phyloP scores from a whole-genome alignment of 2,113 vertebrate genomes.

The Halichoeres trimaculatus region DNA sequence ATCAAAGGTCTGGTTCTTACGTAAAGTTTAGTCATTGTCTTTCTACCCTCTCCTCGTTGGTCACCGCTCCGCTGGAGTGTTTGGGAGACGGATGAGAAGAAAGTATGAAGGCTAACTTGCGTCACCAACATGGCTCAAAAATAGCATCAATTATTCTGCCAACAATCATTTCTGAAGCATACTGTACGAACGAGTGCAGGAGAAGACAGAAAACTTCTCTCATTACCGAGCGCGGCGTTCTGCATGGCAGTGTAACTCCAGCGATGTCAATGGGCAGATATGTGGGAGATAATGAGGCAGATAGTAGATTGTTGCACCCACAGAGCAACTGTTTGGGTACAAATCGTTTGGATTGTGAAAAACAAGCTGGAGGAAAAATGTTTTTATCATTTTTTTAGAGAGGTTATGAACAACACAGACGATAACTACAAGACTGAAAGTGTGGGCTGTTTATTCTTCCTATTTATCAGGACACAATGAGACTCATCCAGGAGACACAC shows the following conservation, averaged over 20 bases:
- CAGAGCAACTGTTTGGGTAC: slow-evolving; percentile 5
- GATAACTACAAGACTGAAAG: background rate
- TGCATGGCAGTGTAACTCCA: background rate
- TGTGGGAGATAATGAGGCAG: slow-evolving; percentile 40
- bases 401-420: background rate
- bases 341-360: slow-evolving; percentile 17
- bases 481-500: background rate
- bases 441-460: background rate
- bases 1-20: too few relatives aligned
- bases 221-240: background rate
- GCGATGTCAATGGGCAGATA: background rate
- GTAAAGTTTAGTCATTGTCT: too few relatives aligned
- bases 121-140: background rate
- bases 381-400: slow-evolving; percentile 4
- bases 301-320: slow-evolving; percentile 10
- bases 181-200: background rate
- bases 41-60: too few relatives aligned
- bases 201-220: slow-evolving; percentile 2
- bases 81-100: too few relatives aligned
- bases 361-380: slow-evolving; percentile 7
- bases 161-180: background rate
- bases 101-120: too few relatives aligned
- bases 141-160: background rate
- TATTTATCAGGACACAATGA: background rate
- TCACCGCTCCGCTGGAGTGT: too few relatives aligned